phyloP scores from a whole-genome alignment of 53 echinoderm and acorn worm genomes.

The Astropecten irregularis region DNA sequence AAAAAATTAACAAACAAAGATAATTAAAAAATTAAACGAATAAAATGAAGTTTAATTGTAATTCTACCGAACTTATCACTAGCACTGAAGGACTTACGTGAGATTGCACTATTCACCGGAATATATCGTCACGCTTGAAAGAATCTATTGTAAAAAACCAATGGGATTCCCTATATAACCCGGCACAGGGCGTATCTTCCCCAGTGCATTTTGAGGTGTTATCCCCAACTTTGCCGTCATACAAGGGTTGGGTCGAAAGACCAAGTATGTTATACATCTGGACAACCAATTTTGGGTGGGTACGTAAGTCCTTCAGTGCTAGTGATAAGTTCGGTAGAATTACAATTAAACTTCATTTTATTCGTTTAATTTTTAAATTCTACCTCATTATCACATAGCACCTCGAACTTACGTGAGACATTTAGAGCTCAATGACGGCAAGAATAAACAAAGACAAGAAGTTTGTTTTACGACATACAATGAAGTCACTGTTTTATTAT shows the following conservation, averaged over 20 bases:
- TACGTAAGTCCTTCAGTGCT: slow-evolving; percentile 8
- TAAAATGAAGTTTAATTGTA: no score
- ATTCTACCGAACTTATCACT: no score
- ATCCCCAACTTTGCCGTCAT: background rate
- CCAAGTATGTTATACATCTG: background rate
- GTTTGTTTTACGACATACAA: no score
- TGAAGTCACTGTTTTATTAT: no score
- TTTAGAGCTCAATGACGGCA: no score
- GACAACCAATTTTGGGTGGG: background rate
- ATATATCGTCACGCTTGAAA: background rate
- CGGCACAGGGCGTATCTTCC: background rate
- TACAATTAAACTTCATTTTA: background rate
- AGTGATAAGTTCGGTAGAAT: slow-evolving; percentile 7
- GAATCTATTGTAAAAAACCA: background rate
- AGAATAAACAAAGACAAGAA: no score
- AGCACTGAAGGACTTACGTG: no score
- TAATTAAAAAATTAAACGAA: no score
- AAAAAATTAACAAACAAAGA: no score
- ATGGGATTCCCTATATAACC: background rate
- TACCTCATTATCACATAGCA: slow-evolving; percentile 14
- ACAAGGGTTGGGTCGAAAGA: no score
- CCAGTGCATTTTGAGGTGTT: no score
- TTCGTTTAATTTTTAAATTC: background rate
- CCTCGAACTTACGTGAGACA: slow-evolving; percentile 3
- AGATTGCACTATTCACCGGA: no score